Conservation (phyloP, 2,888 invertebrate genomes). For the Platypus cylindrus region DNA sequence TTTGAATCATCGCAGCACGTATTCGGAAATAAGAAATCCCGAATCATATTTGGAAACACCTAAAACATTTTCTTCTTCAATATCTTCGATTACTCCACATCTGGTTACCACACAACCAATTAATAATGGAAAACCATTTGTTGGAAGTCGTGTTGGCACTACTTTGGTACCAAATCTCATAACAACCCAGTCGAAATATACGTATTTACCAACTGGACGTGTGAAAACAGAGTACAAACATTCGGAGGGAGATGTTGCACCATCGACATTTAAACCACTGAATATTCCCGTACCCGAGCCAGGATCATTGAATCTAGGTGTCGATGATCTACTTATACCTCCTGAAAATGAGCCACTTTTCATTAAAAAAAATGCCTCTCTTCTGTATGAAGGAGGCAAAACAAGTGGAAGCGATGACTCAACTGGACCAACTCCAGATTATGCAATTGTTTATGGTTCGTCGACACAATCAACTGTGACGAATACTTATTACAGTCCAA, state of each 20-base stretch:
- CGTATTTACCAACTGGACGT: constrained; percentile 11
- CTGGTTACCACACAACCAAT: constrained; percentile 29
- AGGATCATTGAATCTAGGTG: constrained; percentile 7
- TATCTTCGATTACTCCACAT: constrained; percentile 29
- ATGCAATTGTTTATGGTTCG: constrained; percentile 33
- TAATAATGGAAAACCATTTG: constrained; percentile 30
- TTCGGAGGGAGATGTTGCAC: constrained; percentile 11
- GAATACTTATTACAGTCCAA: constrained; percentile 12
- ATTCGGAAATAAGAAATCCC: constrained; percentile 29
- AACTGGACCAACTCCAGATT: constrained; percentile 32
- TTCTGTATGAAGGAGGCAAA: constrained; percentile 6
- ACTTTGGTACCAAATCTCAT: constrained; percentile 14
- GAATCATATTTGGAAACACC: constrained; percentile 16
- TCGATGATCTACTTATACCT: constrained; percentile 6
- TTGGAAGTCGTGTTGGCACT: constrained; percentile 26
- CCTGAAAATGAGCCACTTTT: constrained; percentile 15
- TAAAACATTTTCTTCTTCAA: constrained; percentile 15
- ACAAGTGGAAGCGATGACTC: constrained; percentile 4
- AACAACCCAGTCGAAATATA: constrained; percentile 14
- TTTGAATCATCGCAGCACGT: constrained; percentile 31
- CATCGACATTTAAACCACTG: constrained; percentile 31
- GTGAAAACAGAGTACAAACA: constrained; percentile 2
- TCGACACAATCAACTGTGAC: constrained; percentile 27
- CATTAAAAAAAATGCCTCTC: constrained; percentile 11
- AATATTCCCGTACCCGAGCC: constrained; percentile 12